Evolutionary conservation across 1,140 invertebrate genomes (phyloP), one percentile per base, ranked within the genome.

Genomic region (Lasioglossum albipes): DNA sequence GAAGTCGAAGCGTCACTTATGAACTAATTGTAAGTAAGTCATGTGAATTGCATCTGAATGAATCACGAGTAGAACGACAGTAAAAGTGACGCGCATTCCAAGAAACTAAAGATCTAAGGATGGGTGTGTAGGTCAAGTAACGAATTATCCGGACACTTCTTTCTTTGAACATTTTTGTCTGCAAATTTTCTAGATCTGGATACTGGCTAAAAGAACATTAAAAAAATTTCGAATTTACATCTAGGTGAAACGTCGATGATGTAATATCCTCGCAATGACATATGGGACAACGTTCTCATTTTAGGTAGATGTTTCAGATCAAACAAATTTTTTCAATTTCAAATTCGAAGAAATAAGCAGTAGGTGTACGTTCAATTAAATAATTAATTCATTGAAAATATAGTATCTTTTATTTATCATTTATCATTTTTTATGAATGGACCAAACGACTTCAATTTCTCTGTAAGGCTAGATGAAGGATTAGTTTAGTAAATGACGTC

Each of bases 11-110:
- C 20, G 49, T 64, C 27, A 18, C 22, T 70, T 49, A 49, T 62
- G 41, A 12, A 41, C 6, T 49, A 36, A 36, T 36, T 36, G 36
- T 36, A 36, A 36, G 36, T 36, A 42, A 64, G 7, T 73, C 20
- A 65, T 73, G 9, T 20, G 22, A 79, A 79, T 64, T 65, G 18
- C 7, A 66, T n/a, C 22, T 45, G 10, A 45, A 65, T 79, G 70
- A 79, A 79, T 79, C 70, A 79, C 7, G 7, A 31, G 18, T 16
- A 18, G 6, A 68, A 41, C 65, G n/a, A 27, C n/a, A 41, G n/a
- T 27, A 42, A 36, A 27, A 72, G 12, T 54, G 27, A 64, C 42
- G 18, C 49, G 6, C 0, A 42, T 73, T 79, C 49, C 3, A 2
- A 57, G 61, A 73, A 79, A 49, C 7, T 41, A n/a, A 45, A 42